Base-by-base conservation (phyloP, 2,888 invertebrate species). In the Chrysomela aeneicollis region DNA sequence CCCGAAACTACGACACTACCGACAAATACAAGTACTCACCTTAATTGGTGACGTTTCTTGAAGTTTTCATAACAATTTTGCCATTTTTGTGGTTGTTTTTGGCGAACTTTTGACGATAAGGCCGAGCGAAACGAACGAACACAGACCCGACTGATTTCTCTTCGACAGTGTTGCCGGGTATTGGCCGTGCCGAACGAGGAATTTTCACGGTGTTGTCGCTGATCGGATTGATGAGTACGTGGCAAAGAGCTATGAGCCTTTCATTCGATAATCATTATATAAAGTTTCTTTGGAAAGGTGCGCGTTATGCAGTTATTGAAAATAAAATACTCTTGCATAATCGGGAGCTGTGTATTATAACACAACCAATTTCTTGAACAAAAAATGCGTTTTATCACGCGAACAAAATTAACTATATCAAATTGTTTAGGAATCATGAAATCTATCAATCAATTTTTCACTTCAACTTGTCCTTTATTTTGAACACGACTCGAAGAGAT, bases 101-200 rank as follows among this genome's bases (percentile, higher is more conserved):
- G 35, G 30, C 52, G 53, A 63, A 57, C 46, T 60, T 54, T 53
- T 22, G 35, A 52, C 54, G 52, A 54, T 52, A 52, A 18, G 54
- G 59, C 58, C 54, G 37, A 61, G 47, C 47, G 50, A 59, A 62
- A 69, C 62, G 53, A 64, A 61, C 62, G 59, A 50, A 61, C 63
- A 64, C 65, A 62, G 54, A 70, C 65, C 60, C 62, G 64, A 60
- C 61, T 61, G 63, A 66, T 62, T 66, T 64, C 65, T 59, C 60
- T 60, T 61, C 57, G 19, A 19, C 12, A 50, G 50, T 42, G 67
- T 64, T 67, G 64, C 63, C 64, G 51, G 15, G 3, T n/a, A n/a
- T 10, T 42, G 10, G 22, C 42, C 42, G 19, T 57, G 55, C 1
- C 37, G 54, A 54, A 1, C 37, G 35, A 46, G 19, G 57, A 32